Evolutionary conservation across 1,140 invertebrate genomes (phyloP), one percentile per base, ranked within the genome.

Genomic region (Phenacoccus solenopsis): DNA sequence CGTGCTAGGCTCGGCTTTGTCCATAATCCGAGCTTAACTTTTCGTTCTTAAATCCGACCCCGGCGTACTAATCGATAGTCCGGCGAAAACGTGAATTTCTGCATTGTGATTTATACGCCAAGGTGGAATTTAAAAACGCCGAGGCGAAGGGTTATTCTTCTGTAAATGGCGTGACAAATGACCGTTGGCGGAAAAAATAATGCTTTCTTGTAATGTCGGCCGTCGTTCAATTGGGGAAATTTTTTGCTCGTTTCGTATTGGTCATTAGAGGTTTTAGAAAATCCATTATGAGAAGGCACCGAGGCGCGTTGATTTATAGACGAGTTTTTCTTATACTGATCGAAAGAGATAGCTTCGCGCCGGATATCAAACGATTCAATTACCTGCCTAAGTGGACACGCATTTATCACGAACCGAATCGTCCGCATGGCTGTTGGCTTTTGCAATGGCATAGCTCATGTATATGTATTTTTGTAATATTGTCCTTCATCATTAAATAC

Each of bases 161-260:
- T 49, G 38, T 49, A 49, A 49, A 49, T 49, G 38, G 38, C 38
- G 38, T 49, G 38, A 49, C 38, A 49, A 49, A 49, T 49, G 38
- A 49, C 38, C 38, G 20, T 49, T 49, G 38, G n/a, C n/a, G n/a
- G 38, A 49, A 49, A 49, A 49, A 49, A 49, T 49, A 49, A 49
- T 49, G 38, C 38, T 49, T 49, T 49, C 38, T 49, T n/a, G 38
- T 49, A 49, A 16, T 16, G 16, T n/a, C 38, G 38, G 38, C 20
- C 38, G 38, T n/a, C 12, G 38, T 49, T 49, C 38, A 16, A 49
- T 49, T n/a, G 38, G 13, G 38, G 38, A 49, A 49, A 49, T 49
- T 49, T 49, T 49, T 49, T 49, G 5, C 20, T n/a, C 13, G 12
- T 49, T n/a, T 49, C 20, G 12, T n/a, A n/a, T 49, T 49, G 38